Percentiles rank a stretch among this genome's conserved stretches.
These are phyloP conservation scores for Enteromius trimaculatus DNA, from an alignment of 2,797 vertebrate genomes.

Conservation along the genomic window DNA sequence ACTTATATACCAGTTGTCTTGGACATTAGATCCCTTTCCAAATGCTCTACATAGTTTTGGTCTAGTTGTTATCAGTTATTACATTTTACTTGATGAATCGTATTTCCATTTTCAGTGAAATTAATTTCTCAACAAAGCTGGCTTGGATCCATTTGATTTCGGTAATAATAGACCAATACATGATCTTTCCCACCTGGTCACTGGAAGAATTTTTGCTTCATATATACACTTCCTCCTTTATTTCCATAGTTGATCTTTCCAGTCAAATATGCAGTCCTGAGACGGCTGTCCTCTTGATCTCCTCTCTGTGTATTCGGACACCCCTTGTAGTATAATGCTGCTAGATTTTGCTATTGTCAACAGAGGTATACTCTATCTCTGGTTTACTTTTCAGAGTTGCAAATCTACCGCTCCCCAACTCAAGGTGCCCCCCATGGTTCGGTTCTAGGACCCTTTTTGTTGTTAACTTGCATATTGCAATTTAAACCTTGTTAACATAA, in stretches of 20 bases:
- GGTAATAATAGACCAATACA: not conserved
- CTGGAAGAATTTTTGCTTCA: not conserved
- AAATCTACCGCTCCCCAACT: not conserved
- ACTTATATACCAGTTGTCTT: not conserved
- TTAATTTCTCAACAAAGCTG: not conserved
- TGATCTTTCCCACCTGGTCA: not conserved
- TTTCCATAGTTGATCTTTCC: not conserved
- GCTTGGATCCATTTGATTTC: not conserved
- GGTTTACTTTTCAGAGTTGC: not conserved
- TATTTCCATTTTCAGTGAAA: not conserved
- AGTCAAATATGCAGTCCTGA: not conserved
- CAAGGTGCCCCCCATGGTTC: not conserved
- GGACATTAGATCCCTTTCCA: not conserved
- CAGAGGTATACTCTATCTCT: not conserved
- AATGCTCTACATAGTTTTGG: not conserved
- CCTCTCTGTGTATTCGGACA: not conserved
- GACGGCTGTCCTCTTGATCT: not conserved
- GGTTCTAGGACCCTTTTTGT: not conserved
- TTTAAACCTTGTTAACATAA: not conserved
- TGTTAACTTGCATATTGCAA: not conserved
- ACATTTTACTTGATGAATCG: not conserved
- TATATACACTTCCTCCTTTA: not conserved
- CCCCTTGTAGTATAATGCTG: not conserved
- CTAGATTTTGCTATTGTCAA: not conserved
- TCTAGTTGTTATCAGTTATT: not conserved